Conservation (phyloP, 2,888 invertebrate genomes). For the Piscicola geometra region DNA sequence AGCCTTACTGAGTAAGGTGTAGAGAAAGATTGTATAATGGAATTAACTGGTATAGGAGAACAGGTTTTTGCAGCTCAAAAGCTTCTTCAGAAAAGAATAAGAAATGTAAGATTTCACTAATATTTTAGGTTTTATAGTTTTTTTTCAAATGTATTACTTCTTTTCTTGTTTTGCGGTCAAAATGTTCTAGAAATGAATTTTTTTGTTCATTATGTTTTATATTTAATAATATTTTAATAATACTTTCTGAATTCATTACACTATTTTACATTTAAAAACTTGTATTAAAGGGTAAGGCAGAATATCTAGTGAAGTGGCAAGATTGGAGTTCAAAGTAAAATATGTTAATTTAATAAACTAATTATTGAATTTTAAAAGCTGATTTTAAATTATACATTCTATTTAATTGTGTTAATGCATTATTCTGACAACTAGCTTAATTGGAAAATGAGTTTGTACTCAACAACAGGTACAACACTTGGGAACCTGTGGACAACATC, state of each 20-base stretch:
- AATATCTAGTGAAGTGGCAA: constrained; percentile 6
- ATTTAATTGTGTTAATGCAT: too few species aligned
- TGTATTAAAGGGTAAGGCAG: neutral
- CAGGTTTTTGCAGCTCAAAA: constrained; percentile 10
- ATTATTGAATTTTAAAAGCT: too few species aligned
- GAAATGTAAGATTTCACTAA: neutral
- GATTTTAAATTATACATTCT: too few species aligned
- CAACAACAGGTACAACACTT: constrained; percentile 1
- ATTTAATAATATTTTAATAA: neutral
- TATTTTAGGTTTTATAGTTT: neutral
- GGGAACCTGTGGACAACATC: constrained; percentile 8
- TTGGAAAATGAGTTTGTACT: neutral
- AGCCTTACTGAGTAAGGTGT: too few species aligned
- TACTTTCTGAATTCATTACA: neutral
- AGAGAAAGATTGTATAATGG: neutral
- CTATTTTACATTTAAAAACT: neutral
- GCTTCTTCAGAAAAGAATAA: neutral
- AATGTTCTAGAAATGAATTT: too few species aligned
- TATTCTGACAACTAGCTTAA: too few species aligned
- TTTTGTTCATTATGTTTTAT: too few species aligned
- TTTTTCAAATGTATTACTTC: too few species aligned
- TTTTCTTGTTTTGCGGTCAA: too few species aligned
- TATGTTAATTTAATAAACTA: too few species aligned
- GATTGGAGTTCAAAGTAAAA: constrained; percentile 3
- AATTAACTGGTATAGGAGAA: neutral